Conservation (phyloP, 2,888 invertebrate species). For the Glomeris marginata region DNA sequence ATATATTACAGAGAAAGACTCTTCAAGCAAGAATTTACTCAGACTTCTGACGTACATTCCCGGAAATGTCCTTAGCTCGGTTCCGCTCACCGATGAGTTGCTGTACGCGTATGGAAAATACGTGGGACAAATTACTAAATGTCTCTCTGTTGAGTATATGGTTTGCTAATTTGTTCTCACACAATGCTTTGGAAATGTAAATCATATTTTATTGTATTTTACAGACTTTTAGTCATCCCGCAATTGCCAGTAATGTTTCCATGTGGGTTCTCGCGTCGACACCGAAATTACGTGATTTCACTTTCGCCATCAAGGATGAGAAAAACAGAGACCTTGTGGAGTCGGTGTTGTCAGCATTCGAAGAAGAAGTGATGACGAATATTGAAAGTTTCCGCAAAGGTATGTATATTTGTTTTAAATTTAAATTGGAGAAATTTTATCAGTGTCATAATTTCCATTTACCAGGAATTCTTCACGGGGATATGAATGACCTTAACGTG, state of each 20-base stretch:
- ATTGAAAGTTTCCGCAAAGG: slow-evolving; percentile 46
- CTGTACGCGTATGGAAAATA: too few relatives aligned
- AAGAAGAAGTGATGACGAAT: slow-evolving; percentile 44
- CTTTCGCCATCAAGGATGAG: slow-evolving; percentile 49
- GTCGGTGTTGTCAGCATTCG: slow-evolving; percentile 47
- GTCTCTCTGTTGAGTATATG: neutral
- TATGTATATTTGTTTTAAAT: too few relatives aligned
- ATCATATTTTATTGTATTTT: slow-evolving; percentile 3
- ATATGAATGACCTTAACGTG: slow-evolving; percentile 80
- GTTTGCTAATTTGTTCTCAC: neutral
- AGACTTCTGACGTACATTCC: slow-evolving; percentile 60
- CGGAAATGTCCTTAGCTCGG: slow-evolving; percentile 32
- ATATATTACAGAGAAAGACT: neutral
- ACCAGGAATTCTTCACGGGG: slow-evolving; percentile 63
- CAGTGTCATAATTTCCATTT: slow-evolving; percentile 1
- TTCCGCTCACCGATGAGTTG: too few relatives aligned
- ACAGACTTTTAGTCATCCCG: slow-evolving; percentile 39
- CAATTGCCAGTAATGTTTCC: slow-evolving; percentile 46
- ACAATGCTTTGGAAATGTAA: neutral
- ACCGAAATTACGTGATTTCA: slow-evolving; percentile 51
- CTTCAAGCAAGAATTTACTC: slow-evolving; percentile 41
- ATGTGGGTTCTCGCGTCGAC: slow-evolving; percentile 61
- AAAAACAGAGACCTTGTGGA: slow-evolving; percentile 41
- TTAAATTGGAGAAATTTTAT: too few relatives aligned
- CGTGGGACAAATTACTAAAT: neutral